Conservation (phyloP, 2,113 vertebrate species). For the Prunella himalayana region DNA sequence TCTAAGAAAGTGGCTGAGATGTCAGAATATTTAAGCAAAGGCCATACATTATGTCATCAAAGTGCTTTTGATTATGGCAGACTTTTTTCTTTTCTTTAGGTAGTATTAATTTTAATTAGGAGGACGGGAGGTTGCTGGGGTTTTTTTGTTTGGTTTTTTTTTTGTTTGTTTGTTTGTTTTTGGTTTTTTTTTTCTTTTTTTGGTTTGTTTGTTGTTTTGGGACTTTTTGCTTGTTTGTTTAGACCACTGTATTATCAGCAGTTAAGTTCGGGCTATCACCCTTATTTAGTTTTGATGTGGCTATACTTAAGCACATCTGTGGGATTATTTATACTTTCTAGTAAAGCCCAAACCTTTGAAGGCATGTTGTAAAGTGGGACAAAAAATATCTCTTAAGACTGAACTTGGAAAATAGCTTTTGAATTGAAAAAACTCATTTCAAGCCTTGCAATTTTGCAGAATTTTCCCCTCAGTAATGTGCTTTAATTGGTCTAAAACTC, state of each 20-base stretch:
- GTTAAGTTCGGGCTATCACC: neutral
- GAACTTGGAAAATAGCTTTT: neutral
- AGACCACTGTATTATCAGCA: neutral
- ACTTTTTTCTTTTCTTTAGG: neutral
- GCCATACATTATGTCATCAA: neutral
- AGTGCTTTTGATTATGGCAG: neutral
- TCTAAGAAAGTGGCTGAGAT: neutral
- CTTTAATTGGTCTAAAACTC: neutral
- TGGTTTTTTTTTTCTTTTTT: neutral
- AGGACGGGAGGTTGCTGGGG: accelerated
- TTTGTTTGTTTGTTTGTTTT: neutral
- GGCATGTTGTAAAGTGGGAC: neutral
- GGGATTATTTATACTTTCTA: neutral
- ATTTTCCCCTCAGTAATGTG: neutral
- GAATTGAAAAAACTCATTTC: neutral
- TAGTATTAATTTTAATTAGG: neutral
- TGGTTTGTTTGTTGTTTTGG: neutral
- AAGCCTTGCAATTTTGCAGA: neutral
- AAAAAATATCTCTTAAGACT: neutral
- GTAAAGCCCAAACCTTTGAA: neutral
- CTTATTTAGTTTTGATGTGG: neutral
- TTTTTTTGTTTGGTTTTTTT: too few species aligned
- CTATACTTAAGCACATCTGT: neutral
- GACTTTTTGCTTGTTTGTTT: neutral
- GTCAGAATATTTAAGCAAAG: neutral